Conservation (phyloP, 2,888 invertebrate genomes). For the Chymomyza fuscimana region DNA sequence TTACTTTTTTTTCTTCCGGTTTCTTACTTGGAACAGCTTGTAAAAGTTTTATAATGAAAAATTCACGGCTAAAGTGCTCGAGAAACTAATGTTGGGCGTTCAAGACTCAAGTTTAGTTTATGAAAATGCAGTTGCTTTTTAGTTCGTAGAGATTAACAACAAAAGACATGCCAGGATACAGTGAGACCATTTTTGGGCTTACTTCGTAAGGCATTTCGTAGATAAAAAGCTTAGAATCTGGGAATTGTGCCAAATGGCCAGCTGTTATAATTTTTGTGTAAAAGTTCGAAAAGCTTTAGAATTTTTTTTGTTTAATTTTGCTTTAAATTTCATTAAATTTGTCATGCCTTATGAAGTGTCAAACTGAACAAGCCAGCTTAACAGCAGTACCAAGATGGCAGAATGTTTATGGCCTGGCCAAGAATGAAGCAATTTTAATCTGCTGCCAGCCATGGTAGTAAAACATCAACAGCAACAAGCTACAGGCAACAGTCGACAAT, state of each 20-base stretch:
- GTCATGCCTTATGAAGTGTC: background rate
- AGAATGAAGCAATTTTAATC: slow-evolving; percentile 69
- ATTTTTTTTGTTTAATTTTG: too few species aligned
- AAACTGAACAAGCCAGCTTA: background rate
- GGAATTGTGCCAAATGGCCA: background rate
- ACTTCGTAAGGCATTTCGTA: slow-evolving; percentile 1
- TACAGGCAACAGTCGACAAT: slow-evolving; percentile 25
- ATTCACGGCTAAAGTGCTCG: slow-evolving; percentile 36
- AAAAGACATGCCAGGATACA: slow-evolving; percentile 6
- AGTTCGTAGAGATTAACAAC: background rate
- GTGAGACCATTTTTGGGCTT: background rate
- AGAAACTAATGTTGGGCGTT: slow-evolving; percentile 9
- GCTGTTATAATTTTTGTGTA: background rate
- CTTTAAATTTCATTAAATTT: background rate
- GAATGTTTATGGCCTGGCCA: slow-evolving; percentile 1
- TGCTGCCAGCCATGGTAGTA: slow-evolving; percentile 54
- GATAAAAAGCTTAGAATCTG: background rate
- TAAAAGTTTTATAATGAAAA: slow-evolving; percentile 60
- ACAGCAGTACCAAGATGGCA: background rate
- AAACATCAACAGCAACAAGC: slow-evolving; percentile 68
- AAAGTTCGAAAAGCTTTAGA: background rate
- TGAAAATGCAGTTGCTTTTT: slow-evolving; percentile 31
- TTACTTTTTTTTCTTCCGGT: background rate
- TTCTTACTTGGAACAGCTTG: slow-evolving; percentile 4
- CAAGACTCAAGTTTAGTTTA: background rate